These are phyloP conservation scores for Panzeria rudis DNA, from an alignment of 2,888 invertebrate species.

Conservation along the genomic window DNA sequence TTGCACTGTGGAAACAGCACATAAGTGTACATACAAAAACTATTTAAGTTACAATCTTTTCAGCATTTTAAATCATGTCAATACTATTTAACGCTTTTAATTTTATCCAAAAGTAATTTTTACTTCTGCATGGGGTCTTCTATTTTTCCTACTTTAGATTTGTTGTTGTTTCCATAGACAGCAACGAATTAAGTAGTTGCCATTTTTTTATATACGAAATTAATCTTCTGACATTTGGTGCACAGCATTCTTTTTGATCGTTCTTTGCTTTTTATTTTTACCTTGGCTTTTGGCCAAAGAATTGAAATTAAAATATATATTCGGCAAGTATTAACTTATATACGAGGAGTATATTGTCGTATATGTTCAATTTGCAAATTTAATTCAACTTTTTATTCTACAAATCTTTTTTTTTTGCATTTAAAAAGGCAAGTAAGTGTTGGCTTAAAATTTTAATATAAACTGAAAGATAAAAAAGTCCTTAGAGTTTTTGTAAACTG, in stretches of 20 bases:
- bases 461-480: slow-evolving; percentile 18
- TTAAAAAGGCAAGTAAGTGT: slow-evolving; percentile 49
- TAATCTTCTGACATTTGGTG: slow-evolving; percentile 69
- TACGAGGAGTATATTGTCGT: not conserved
- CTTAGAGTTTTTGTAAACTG: slow-evolving; percentile 48
- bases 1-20: too few species aligned
- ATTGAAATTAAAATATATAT: slow-evolving; percentile 55
- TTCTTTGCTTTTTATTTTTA: slow-evolving; percentile 47
- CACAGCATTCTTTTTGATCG: slow-evolving; percentile 40
- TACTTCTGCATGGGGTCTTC: slow-evolving; percentile 35
- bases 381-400: slow-evolving; percentile 8
- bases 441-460: slow-evolving; percentile 63
- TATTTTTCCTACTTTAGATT: not conserved
- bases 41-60: not conserved
- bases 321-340: slow-evolving; percentile 21
- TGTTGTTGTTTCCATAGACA: not conserved
- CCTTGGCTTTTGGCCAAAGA: slow-evolving; percentile 68
- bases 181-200: slow-evolving; percentile 42
- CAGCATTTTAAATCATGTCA: not conserved
- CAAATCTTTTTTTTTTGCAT: slow-evolving; percentile 19
- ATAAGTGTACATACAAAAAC: too few species aligned
- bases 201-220: slow-evolving; percentile 64
- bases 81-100: slow-evolving; percentile 12
- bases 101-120: slow-evolving; percentile 21
- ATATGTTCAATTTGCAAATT: slow-evolving; percentile 47